Evolutionary conservation across 2,888 invertebrate genomes (phyloP).

Genomic region (Scaptomyza cyrtandrae): DNA sequence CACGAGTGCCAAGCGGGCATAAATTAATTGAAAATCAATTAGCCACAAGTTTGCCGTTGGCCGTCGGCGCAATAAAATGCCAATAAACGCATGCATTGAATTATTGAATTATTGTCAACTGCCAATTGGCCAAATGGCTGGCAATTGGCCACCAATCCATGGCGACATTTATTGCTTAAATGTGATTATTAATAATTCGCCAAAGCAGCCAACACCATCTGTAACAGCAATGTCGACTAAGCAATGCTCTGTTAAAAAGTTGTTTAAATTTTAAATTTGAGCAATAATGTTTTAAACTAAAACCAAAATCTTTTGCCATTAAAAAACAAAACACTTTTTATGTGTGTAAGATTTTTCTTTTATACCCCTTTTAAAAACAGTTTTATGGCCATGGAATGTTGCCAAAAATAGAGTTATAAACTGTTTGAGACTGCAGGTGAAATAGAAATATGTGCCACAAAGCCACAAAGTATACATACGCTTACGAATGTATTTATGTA

Average conservation of each 20-base stretch:
- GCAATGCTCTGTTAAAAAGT: constrained; percentile 13
- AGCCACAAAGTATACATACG: constrained; percentile 9
- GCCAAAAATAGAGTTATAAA: constrained; percentile 13
- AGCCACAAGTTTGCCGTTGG: constrained; percentile 43
- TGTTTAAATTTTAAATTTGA: too few species aligned
- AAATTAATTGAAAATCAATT: constrained; percentile 81
- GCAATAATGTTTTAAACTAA: too few species aligned
- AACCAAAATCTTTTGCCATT: too few species aligned
- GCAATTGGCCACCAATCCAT: constrained; percentile 77
- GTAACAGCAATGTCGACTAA: neutral
- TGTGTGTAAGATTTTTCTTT: neutral
- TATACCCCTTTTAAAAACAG: neutral
- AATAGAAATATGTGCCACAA: constrained; percentile 49
- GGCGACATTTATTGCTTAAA: constrained; percentile 73
- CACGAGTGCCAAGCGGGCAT: constrained; percentile 63
- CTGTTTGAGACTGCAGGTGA: constrained; percentile 59
- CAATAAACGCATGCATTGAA: constrained; percentile 60
- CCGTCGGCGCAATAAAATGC: constrained; percentile 42
- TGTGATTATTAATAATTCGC: constrained; percentile 65
- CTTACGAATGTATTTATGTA: constrained; percentile 11
- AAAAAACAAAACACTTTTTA: too few species aligned
- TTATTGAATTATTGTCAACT: constrained; percentile 77
- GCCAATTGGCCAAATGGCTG: constrained; percentile 72
- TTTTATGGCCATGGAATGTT: constrained; percentile 23
- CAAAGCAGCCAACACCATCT: constrained; percentile 1